Base-by-base conservation (phyloP, 2,113 vertebrate species). In the Gallinago jamesoni region DNA sequence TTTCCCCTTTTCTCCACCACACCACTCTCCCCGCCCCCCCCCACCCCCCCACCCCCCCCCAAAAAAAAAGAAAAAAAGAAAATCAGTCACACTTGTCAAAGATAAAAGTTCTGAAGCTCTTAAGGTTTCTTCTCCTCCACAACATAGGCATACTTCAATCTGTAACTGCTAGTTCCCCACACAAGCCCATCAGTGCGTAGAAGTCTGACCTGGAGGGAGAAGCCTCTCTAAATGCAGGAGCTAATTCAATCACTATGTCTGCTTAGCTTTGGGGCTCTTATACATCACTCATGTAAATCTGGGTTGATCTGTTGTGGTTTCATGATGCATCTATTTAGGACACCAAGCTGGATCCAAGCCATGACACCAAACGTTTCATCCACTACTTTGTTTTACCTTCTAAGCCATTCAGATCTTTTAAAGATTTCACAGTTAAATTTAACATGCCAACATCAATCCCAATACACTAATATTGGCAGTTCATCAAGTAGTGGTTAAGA, bases 191-290 rank as follows among this genome's bases (percentile, higher is more conserved):
- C 63, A 83, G 55, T 60, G 57, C 87, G 94, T 76, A 88, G 81
- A 96, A 95, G 93, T 84, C 67, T 90, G 93, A 96, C 92, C 94
- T 94, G 89, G 76, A 93, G 94, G 92, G 62, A 96, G 92, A 96
- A 94, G 77, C 79, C 91, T 90, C 89, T 94, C 70, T 83, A 85
- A 96, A 94, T 33, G 84, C 73, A 95, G 68, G 45, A 96, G 93
- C 75, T 97, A 97, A 97, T 97, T 95, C 91, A 94, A 96, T 95
- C 96, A 91, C 95, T 90, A 86, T 95, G 94, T 91, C 88, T 64
- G 76, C 91, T 97, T 97, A 84, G 96, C 95, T 97, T 89, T 81
- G 84, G 93, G 96, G 94, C 85, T 96, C 90, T 87, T 89, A 92
- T 41, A 90, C 60, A 5, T 90, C 85, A 89, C 85, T 96, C 94